Evolutionary conservation across 2,113 vertebrate genomes (phyloP).

Genomic region (Rafetus swinhoei): DNA sequence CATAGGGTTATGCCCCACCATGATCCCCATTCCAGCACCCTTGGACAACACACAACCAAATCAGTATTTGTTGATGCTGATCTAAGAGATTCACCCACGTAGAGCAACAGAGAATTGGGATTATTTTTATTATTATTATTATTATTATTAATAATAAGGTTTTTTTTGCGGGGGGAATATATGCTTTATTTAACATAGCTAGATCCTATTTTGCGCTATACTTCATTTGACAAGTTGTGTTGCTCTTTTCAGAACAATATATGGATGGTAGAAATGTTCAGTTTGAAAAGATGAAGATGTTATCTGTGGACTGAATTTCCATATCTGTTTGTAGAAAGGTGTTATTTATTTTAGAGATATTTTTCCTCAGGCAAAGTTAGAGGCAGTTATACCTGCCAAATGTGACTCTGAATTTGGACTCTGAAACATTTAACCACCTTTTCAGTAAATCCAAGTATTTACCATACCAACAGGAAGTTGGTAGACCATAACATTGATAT

Average conservation of each 20-base stretch:
- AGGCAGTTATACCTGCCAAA: background rate
- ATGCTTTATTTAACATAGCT: background rate
- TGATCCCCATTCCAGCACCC: no score
- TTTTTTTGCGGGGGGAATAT: background rate
- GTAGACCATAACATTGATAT: background rate
- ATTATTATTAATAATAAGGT: no score
- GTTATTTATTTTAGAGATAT: background rate
- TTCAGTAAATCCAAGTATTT: background rate
- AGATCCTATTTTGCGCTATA: background rate
- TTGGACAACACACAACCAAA: background rate
- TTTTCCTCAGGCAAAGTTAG: background rate
- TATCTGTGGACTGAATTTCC: slow-evolving; percentile 2
- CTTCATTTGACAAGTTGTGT: background rate
- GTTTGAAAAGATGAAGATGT: background rate
- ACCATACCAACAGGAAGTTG: background rate
- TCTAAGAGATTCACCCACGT: background rate
- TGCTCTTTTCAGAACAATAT: background rate
- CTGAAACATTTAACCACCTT: background rate
- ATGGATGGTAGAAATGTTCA: background rate
- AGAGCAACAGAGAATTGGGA: background rate
- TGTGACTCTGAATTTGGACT: background rate
- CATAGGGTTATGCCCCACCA: no score
- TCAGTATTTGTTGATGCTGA: background rate
- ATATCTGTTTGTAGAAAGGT: slow-evolving; percentile 18
- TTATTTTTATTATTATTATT: background rate